These are phyloP conservation scores for Drosophila melanica DNA, from an alignment of 1,140 invertebrate genomes.

Conservation along the genomic window DNA sequence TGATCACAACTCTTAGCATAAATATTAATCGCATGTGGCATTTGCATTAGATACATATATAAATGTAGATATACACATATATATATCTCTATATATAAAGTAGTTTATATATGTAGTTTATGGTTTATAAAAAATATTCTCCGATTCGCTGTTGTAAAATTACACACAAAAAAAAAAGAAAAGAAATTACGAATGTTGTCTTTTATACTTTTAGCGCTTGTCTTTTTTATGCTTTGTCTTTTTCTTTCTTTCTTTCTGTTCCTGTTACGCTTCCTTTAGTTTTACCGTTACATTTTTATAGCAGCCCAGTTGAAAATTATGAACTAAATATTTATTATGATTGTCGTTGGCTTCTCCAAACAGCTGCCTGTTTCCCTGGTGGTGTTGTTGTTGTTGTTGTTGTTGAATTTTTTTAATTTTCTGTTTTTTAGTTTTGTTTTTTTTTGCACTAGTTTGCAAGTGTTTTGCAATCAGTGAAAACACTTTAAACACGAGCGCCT, in stretches of 20 bases:
- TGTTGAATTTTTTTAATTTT: constrained; percentile 12
- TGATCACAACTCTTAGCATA: constrained; percentile 84
- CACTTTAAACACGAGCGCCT: constrained; percentile 40
- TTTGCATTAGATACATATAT: constrained; percentile 49
- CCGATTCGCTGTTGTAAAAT: not conserved
- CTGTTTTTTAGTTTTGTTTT: not conserved
- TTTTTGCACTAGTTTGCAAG: constrained; percentile 35
- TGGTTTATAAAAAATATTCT: constrained; percentile 42
- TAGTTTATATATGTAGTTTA: constrained; percentile 49
- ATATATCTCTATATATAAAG: constrained; percentile 54
- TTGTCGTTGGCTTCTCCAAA: constrained; percentile 10
- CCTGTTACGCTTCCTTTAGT: constrained; percentile 10
- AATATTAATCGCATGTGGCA: constrained; percentile 78
- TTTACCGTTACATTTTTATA: constrained; percentile 3
- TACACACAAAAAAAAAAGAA: not conserved
- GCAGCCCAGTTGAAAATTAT: constrained; percentile 3
- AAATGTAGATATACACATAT: constrained; percentile 30
- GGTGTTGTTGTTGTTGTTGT: constrained; percentile 22
- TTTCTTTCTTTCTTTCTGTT: constrained; percentile 11
- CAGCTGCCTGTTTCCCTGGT: not conserved
- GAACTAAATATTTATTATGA: constrained; percentile 10
- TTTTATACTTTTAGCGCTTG: constrained; percentile 4
- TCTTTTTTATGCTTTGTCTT: constrained; percentile 28
- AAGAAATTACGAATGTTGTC: constrained; percentile 10
- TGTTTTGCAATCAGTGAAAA: constrained; percentile 48